phyloP scores from a whole-genome alignment of 2,113 vertebrate genomes.

The Urocolius indicus region DNA sequence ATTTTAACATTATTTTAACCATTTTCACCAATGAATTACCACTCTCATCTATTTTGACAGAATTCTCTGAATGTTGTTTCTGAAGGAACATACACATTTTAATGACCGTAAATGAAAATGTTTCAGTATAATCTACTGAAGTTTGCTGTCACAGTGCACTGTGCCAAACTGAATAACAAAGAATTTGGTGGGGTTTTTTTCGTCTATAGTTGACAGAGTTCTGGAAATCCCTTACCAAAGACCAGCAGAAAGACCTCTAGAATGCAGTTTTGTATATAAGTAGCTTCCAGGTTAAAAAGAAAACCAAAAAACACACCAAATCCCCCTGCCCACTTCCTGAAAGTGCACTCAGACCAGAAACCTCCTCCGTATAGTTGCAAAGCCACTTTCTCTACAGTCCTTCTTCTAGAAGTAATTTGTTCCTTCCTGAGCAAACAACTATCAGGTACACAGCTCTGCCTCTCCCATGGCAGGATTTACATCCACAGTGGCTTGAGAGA shows the following conservation, averaged over 20 bases:
- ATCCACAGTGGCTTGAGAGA: too few relatives aligned
- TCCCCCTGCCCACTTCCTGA: neutral
- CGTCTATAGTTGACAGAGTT: neutral
- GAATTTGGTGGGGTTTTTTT: rapidly evolving
- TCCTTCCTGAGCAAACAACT: neutral
- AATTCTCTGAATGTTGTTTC: neutral
- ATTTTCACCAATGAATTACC: neutral
- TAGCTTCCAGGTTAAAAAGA: neutral
- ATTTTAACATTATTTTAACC: neutral
- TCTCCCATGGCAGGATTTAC: neutral
- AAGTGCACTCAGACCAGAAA: neutral
- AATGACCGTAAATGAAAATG: neutral
- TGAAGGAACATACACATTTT: neutral
- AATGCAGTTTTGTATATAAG: neutral
- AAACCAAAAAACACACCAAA: neutral
- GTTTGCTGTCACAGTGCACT: neutral
- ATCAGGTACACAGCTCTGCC: neutral
- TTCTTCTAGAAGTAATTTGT: neutral
- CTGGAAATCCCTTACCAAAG: neutral
- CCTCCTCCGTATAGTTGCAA: neutral
- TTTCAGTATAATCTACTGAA: neutral
- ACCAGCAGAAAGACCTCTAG: neutral
- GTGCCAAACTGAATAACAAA: neutral
- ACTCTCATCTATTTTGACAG: neutral
- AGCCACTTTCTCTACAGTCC: neutral